phyloP scores from a whole-genome alignment of 1,140 invertebrate genomes.

The Drosophila kurseongensis region DNA sequence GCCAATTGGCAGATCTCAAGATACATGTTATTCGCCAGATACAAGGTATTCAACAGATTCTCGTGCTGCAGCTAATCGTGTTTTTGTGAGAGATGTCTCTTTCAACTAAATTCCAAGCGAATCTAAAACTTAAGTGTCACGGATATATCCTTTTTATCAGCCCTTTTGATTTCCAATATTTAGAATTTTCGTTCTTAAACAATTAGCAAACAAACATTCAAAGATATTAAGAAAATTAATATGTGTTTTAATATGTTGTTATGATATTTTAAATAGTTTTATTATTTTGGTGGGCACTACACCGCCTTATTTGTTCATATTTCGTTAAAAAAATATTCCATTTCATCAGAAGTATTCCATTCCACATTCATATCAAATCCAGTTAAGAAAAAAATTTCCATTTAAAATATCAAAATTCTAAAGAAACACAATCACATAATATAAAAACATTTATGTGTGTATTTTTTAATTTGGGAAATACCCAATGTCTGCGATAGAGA shows the following conservation, averaged over 20 bases:
- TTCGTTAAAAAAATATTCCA: background rate
- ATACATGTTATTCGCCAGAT: background rate
- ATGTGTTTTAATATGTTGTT: no score
- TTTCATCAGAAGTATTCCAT: background rate
- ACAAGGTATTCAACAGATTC: constrained; percentile 28
- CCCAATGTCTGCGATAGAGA: background rate
- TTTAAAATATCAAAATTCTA: background rate
- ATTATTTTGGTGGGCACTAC: no score
- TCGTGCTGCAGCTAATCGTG: constrained; percentile 3
- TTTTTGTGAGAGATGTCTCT: background rate
- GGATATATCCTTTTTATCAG: background rate
- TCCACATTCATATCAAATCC: background rate
- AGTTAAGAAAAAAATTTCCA: background rate
- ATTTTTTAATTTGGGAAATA: background rate
- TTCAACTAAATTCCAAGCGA: background rate
- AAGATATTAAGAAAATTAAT: no score
- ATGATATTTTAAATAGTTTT: no score
- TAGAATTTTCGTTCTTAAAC: no score
- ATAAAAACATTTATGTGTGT: background rate
- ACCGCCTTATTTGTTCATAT: no score
- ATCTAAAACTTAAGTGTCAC: background rate
- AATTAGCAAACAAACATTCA: no score
- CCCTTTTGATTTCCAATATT: no score
- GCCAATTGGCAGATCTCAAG: constrained; percentile 20
- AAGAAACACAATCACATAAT: background rate